phyloP scores from a whole-genome alignment of 1,140 invertebrate genomes.

The Bilobella aurantiaca region DNA sequence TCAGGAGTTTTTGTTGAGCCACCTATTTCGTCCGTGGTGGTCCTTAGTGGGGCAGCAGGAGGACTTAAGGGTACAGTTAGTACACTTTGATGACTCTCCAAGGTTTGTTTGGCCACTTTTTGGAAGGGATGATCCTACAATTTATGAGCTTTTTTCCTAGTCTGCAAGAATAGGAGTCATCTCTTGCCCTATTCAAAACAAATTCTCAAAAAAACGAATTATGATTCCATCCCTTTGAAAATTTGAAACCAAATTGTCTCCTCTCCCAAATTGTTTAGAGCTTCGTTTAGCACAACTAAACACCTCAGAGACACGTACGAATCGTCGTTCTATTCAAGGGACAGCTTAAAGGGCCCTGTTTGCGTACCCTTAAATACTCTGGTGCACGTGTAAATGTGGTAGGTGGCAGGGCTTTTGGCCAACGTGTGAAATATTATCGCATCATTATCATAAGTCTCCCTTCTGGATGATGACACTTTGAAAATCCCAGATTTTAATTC shows the following conservation, averaged over 20 bases:
- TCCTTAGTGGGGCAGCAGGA: slow-evolving; percentile 9
- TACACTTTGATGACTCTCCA: background rate
- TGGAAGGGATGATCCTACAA: slow-evolving; percentile 25
- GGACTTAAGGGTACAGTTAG: background rate
- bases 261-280: background rate
- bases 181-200: background rate
- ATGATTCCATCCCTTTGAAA: background rate
- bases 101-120: background rate
- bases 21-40: background rate
- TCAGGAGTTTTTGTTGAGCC: slow-evolving; percentile 1
- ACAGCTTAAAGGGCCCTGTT: no score
- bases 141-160: slow-evolving; percentile 29
- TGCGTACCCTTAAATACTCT: no score
- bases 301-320: background rate
- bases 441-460: slow-evolving; percentile 1
- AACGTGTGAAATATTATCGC: background rate
- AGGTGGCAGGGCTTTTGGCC: background rate
- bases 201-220: background rate
- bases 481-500: background rate
- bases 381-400: background rate
- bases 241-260: slow-evolving; percentile 8
- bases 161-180: slow-evolving; percentile 1
- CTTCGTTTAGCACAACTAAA: background rate
- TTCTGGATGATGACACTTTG: background rate
- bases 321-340: background rate